A percentile compares a stretch with the other conserved stretches of the same genome.
phyloP scores from a whole-genome alignment of 2,113 vertebrate species.

The Hepsetus odoe region DNA sequence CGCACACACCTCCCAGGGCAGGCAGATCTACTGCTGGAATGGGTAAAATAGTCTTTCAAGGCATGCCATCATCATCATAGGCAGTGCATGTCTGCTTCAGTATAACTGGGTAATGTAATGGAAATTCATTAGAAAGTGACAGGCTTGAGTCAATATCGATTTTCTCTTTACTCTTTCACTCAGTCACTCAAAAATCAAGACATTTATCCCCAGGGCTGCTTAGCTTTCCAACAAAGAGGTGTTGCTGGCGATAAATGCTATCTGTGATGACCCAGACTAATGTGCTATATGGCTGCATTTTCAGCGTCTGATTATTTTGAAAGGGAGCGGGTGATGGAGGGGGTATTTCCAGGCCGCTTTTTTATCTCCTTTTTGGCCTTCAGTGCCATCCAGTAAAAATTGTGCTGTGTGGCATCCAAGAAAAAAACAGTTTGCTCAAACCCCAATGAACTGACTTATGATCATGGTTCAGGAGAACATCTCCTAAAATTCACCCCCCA shows the following conservation, averaged over 20 bases:
- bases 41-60: not conserved
- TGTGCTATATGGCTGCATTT: slow-evolving; percentile 25
- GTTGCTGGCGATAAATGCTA: slow-evolving; percentile 42
- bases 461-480: slow-evolving; percentile 17
- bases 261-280: slow-evolving; percentile 44
- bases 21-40: not conserved
- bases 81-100: slow-evolving; percentile 2
- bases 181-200: slow-evolving; percentile 36
- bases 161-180: slow-evolving; percentile 9
- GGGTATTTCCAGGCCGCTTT: slow-evolving; percentile 15
- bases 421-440: slow-evolving; percentile 11
- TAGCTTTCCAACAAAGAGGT: slow-evolving; percentile 41
- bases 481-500: not conserved
- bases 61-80: not conserved
- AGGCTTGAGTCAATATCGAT: slow-evolving; percentile 13
- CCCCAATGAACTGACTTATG: slow-evolving; percentile 21
- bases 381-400: not conserved
- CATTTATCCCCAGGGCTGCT: not conserved
- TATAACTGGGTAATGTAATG: slow-evolving; percentile 33
- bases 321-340: not conserved
- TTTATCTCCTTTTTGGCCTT: not conserved
- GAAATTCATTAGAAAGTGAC: slow-evolving; percentile 10
- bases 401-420: slow-evolving; percentile 9
- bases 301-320: slow-evolving; percentile 18
- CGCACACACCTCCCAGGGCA: not conserved